phyloP scores from a whole-genome alignment of 2,797 vertebrate genomes.

The Acomys russatus region DNA sequence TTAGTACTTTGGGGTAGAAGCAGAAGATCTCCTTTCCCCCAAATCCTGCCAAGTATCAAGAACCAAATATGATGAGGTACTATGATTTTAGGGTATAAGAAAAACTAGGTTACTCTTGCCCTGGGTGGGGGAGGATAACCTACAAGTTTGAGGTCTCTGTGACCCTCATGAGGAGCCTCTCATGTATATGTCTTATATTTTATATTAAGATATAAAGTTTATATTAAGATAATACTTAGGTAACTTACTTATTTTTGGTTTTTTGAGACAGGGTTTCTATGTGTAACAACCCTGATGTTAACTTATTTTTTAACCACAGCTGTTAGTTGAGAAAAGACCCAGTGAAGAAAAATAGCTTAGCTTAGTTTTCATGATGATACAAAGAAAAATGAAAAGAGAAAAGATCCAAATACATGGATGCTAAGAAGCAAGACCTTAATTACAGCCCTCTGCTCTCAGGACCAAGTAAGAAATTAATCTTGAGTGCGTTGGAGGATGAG shows the following conservation, averaged over 20 bases:
- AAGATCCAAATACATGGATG: background rate
- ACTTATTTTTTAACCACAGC: conserved; percentile 1
- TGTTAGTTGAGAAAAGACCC: background rate
- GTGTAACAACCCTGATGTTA: background rate
- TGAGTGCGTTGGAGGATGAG: background rate
- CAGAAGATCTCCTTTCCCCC: background rate
- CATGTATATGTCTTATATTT: background rate
- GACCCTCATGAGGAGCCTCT: background rate
- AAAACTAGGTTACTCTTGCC: background rate
- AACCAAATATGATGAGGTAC: background rate
- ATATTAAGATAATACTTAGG: background rate
- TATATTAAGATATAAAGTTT: no score
- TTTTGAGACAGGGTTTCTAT: no score
- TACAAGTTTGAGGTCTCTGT: background rate
- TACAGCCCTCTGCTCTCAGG: background rate
- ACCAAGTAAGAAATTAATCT: background rate
- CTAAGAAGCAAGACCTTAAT: conserved; percentile 7
- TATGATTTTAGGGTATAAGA: background rate
- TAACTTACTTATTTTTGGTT: background rate
- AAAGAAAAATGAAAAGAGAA: background rate
- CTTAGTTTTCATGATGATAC: background rate
- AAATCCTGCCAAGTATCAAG: background rate
- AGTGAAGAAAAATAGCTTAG: background rate
- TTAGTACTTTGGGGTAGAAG: background rate
- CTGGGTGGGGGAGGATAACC: background rate